Base-by-base conservation (phyloP, 2,888 invertebrate genomes). In the Caenorhabditis zanzibari region DNA sequence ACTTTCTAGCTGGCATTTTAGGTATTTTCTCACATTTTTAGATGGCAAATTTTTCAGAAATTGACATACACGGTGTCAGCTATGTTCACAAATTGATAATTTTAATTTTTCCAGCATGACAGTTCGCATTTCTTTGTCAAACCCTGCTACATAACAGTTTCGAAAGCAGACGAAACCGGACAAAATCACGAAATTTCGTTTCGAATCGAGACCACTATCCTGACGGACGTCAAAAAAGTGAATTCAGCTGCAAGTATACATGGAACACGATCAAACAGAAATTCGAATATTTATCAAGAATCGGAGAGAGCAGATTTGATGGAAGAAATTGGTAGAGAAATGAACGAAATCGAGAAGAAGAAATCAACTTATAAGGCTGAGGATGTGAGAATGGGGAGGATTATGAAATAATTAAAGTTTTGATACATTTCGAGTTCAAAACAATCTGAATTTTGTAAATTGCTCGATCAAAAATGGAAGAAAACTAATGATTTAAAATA, bases 171-270 rank as follows among this genome's bases (percentile, higher is more conserved):
- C 7, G 69, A 76, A 2, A 26, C 32, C 0, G 35, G 56, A 19
- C 12, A 1, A 0, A 54, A 22, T 0, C 68, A 69, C n/a, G 68
- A 68, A 14, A n/a, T 76, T 1, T 19, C 68, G 10, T 76, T 76
- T 52, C 58, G 49, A 12, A 76, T 76, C 24, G 68, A 76, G 10
- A 69, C 76, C 1, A 58, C 58, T 1, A 47, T 59, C 9, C 19
- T 58, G n/a, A 19, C 35, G 9, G 76, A 76, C 1, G 4, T 38
- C 28, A 76, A 76, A n/a, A 76, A 76, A 28, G 19, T 41, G 19
- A 61, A 66, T 16, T 61, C 61, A 16, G 76, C 76, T 7, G 75
- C 58, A 12, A 68, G 68, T 16, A 76, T 76, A n/a, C 35, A 76
- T 32, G 63, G 73, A 38, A 73, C 49, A 12, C 38, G 38, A 24